Percentiles rank a stretch among this genome's conserved stretches.
Conservation (phyloP, 2,797 vertebrate species). For the Peromyscus melanophrys region DNA sequence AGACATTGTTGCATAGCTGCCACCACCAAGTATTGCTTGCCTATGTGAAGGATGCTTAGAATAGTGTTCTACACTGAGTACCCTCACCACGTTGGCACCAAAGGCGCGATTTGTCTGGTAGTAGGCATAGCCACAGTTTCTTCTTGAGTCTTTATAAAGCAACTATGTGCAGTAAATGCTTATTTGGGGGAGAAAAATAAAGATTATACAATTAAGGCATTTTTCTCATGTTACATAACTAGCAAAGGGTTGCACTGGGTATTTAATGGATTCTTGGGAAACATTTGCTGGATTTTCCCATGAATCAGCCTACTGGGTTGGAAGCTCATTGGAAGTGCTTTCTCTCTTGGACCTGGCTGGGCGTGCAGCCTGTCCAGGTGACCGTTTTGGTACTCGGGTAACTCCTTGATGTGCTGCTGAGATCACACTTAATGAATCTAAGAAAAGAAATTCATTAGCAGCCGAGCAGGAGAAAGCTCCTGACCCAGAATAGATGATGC, state of each 20-base stretch:
- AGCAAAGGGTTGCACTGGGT: neutral
- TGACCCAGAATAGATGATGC: slow-evolving; percentile 63
- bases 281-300: slow-evolving; percentile 37
- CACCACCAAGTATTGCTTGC: neutral
- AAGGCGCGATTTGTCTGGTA: neutral
- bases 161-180: neutral
- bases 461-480: slow-evolving; percentile 39
- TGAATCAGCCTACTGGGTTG: slow-evolving; percentile 6
- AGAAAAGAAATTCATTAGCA: slow-evolving; percentile 73
- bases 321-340: slow-evolving; percentile 23
- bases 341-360: slow-evolving; percentile 16
- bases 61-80: neutral
- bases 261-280: neutral
- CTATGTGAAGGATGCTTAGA: neutral
- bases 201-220: neutral
- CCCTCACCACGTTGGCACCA: neutral
- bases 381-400: slow-evolving; percentile 27
- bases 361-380: neutral
- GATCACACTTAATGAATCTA: slow-evolving; percentile 24
- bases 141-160: slow-evolving; percentile 38
- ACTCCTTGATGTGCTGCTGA: neutral
- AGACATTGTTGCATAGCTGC: neutral
- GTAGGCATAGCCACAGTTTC: neutral
- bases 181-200: slow-evolving; percentile 28
- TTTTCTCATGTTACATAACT: slow-evolving; percentile 44